These are phyloP conservation scores for Drosophila prolongata DNA, from an alignment of 2,888 invertebrate genomes.

Conservation along the genomic window DNA sequence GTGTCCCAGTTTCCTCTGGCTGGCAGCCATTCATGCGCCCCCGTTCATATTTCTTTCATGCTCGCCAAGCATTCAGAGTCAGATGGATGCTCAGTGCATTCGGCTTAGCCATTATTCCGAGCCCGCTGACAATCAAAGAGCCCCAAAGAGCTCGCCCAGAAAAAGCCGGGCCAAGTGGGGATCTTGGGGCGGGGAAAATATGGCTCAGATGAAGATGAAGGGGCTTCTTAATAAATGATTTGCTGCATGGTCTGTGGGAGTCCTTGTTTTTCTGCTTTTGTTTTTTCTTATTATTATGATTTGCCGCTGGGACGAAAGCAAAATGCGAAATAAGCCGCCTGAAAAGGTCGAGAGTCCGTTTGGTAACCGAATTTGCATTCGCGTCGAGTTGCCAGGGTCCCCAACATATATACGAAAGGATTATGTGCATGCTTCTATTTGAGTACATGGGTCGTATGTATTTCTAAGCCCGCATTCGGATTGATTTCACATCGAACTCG, in stretches of 20 bases:
- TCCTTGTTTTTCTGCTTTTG: conserved; percentile 9
- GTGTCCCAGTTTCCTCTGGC: conserved; percentile 48
- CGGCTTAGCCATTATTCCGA: conserved; percentile 69
- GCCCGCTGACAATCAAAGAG: conserved; percentile 46
- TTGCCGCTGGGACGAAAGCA: conserved; percentile 60
- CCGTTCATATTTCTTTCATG: conserved; percentile 37
- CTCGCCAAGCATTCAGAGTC: conserved; percentile 30
- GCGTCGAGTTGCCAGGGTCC: conserved; percentile 8
- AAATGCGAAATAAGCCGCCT: conserved; percentile 71
- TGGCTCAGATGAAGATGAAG: conserved; percentile 13
- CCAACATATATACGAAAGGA: conserved; percentile 9
- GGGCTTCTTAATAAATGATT: conserved; percentile 53
- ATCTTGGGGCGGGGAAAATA: conserved; percentile 2
- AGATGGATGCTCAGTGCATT: conserved; percentile 45
- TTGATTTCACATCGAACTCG: conserved; percentile 34
- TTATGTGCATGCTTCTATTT: conserved; percentile 13
- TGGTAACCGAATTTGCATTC: conserved; percentile 28
- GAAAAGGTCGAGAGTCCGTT: conserved; percentile 34
- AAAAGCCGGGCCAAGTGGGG: conserved; percentile 12
- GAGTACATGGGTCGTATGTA: background rate
- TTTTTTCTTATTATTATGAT: conserved; percentile 54
- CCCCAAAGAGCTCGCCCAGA: conserved; percentile 17
- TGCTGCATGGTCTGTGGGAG: conserved; percentile 6
- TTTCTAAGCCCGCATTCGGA: conserved; percentile 33
- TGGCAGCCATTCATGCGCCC: conserved; percentile 12